A percentile compares a stretch with the other conserved stretches of the same genome.
Conservation (phyloP, 1,140 invertebrate species). For the Halictus rubicundus region DNA sequence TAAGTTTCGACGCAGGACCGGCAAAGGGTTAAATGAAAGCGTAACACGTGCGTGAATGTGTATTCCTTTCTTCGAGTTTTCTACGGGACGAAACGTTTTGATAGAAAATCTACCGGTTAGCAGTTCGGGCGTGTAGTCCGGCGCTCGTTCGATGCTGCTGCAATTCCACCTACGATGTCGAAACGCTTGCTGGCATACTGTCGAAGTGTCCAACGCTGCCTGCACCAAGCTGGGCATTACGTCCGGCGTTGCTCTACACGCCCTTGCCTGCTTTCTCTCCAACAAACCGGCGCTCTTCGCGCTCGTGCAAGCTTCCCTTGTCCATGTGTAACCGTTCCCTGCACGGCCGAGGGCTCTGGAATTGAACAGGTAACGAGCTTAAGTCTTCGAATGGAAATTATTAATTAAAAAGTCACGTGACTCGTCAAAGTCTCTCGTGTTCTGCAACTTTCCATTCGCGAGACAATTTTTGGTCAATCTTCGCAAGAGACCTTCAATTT, state of each 20-base stretch:
- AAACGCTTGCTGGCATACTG: constrained; percentile 88
- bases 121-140: constrained; percentile 87
- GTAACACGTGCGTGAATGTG: too few species aligned
- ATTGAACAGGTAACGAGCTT: not conserved
- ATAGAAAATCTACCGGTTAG: constrained; percentile 83
- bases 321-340: constrained; percentile 72
- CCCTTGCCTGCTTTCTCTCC: constrained; percentile 83
- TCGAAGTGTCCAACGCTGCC: constrained; percentile 85
- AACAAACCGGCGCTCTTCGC: constrained; percentile 82
- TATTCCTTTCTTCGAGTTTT: not conserved
- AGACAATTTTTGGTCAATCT: too few species aligned
- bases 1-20: too few species aligned
- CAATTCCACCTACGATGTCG: constrained; percentile 91
- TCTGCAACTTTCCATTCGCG: too few species aligned
- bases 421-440: too few species aligned
- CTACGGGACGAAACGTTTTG: not conserved
- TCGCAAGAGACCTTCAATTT: too few species aligned
- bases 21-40: too few species aligned
- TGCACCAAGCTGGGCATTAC: constrained; percentile 88
- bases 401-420: too few species aligned
- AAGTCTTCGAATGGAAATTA: too few species aligned
- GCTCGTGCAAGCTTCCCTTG: constrained; percentile 78
- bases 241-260: constrained; percentile 84
- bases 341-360: constrained; percentile 74
- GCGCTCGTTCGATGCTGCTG: constrained; percentile 87